Percentiles rank a stretch among this genome's conserved stretches.
Evolutionary conservation across 2,888 invertebrate genomes (phyloP).

Genomic region (Automeris io): DNA sequence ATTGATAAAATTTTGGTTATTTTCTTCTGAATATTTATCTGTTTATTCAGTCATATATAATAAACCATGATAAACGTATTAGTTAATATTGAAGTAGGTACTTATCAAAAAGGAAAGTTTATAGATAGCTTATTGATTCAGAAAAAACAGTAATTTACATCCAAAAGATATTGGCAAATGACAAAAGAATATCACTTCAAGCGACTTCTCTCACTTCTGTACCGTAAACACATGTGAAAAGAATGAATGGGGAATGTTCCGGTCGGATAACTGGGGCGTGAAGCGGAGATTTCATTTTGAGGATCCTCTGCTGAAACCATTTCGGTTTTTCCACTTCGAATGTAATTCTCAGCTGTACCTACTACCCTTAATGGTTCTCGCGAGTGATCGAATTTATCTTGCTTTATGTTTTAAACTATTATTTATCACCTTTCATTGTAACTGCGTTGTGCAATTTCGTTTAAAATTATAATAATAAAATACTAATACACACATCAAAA

Average conservation of each 20-base stretch:
- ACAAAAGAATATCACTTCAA: conserved; percentile 3
- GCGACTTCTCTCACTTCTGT: conserved; percentile 21
- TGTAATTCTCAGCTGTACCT: conserved; percentile 25
- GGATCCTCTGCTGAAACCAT: conserved; percentile 35
- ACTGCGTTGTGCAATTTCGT: background rate
- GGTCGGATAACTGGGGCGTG: conserved; percentile 45
- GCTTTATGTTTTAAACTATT: background rate
- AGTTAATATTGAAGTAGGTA: no score
- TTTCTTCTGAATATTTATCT: no score
- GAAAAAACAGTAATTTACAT: conserved; percentile 1
- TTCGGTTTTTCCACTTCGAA: conserved; percentile 38
- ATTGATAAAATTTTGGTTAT: no score
- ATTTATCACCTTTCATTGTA: background rate
- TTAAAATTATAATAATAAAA: no score
- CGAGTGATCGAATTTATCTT: background rate
- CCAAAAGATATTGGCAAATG: conserved; percentile 4
- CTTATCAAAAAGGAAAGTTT: no score
- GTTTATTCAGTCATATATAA: no score
- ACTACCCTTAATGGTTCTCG: conserved; percentile 3
- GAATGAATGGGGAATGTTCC: conserved; percentile 46
- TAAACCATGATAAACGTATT: no score
- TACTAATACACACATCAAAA: no score
- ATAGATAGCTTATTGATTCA: no score
- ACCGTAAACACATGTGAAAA: conserved; percentile 34
- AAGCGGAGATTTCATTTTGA: conserved; percentile 52